These are phyloP conservation scores for Diadophis punctatus DNA, from an alignment of 2,113 vertebrate genomes.

Conservation along the genomic window DNA sequence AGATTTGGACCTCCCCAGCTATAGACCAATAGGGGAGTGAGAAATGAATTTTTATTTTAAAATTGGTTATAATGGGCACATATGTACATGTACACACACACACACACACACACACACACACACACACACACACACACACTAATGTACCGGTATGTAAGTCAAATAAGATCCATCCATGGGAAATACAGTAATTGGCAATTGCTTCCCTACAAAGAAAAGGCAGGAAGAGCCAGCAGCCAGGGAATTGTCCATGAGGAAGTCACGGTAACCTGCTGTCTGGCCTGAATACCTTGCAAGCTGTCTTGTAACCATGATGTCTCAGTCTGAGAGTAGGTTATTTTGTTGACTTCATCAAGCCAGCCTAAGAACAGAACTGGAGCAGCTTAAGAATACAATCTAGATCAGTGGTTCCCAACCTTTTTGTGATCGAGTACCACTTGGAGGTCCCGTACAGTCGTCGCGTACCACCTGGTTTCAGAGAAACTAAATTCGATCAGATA, in stretches of 20 bases:
- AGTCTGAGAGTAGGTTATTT: not conserved
- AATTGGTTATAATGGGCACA: not conserved
- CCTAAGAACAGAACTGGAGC: not conserved
- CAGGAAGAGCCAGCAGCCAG: not conserved
- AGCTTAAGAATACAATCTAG: not conserved
- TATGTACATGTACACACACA: not conserved
- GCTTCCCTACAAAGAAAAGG: not conserved
- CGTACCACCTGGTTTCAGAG: too few relatives aligned
- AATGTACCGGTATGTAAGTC: not conserved
- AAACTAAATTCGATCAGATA: too few relatives aligned
- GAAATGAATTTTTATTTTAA: not conserved
- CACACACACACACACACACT: too few relatives aligned
- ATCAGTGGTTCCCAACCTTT: too few relatives aligned
- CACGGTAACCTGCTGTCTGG: not conserved
- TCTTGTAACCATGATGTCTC: not conserved
- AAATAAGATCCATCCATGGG: not conserved
- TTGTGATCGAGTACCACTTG: too few relatives aligned
- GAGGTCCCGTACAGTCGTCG: too few relatives aligned
- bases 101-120: too few relatives aligned
- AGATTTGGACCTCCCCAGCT: not conserved
- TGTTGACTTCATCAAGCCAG: not conserved
- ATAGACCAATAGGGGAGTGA: not conserved
- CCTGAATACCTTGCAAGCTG: not conserved
- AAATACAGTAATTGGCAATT: not conserved
- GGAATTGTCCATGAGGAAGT: not conserved